phyloP scores from a whole-genome alignment of 2,113 vertebrate species.

The Benitochromis conjunctus region DNA sequence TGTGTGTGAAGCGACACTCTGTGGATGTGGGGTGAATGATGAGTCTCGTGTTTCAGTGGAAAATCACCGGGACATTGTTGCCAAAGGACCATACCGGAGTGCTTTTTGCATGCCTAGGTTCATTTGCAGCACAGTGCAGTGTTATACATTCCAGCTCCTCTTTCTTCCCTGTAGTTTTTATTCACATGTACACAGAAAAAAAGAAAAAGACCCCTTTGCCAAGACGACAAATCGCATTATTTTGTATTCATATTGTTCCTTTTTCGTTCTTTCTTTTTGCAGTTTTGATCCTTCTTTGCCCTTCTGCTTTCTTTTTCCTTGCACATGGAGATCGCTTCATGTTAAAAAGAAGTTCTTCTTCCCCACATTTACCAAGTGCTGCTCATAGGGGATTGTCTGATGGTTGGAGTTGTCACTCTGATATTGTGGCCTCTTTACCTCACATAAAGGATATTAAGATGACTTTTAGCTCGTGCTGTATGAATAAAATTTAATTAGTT shows the following conservation, averaged over 20 bases:
- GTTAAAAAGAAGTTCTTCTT: background rate
- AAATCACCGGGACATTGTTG: background rate
- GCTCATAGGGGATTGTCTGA: background rate
- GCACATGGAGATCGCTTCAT: background rate
- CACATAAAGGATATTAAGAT: background rate
- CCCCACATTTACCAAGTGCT: background rate
- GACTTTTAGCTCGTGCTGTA: background rate
- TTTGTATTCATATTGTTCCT: background rate
- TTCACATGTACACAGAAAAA: background rate
- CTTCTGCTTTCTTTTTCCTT: background rate
- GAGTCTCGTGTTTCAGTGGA: constrained; percentile 15
- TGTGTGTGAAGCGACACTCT: background rate
- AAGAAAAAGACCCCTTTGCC: background rate
- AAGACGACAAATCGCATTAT: accelerated
- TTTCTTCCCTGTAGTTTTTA: background rate
- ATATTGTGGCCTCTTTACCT: background rate
- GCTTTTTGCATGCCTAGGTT: background rate
- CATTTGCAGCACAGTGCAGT: background rate
- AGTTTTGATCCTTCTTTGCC: background rate
- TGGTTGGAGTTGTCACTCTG: background rate
- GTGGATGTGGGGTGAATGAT: background rate
- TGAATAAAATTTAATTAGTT: background rate
- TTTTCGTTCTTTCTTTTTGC: background rate
- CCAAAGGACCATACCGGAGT: background rate
- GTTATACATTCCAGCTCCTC: background rate